Evolutionary conservation across 2,113 vertebrate species (phyloP).

Genomic region (Gallinago paraguaiae): DNA sequence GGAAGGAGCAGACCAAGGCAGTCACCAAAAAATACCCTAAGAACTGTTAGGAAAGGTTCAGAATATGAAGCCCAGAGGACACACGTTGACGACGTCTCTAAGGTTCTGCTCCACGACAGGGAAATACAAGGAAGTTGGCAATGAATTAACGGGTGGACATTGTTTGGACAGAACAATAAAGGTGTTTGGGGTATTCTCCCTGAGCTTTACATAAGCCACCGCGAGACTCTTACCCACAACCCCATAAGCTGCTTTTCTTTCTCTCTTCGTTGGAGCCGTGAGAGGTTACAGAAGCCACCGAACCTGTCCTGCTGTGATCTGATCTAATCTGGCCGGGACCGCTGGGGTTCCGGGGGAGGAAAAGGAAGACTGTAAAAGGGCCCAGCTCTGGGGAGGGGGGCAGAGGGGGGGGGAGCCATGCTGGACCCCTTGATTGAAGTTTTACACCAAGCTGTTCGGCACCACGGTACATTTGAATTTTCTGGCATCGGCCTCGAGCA

Average conservation of each 20-base stretch:
- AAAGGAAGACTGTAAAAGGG: background rate
- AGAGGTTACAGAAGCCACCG: conserved; percentile 28
- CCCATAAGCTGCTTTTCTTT: conserved; percentile 56
- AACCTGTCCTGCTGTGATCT: conserved; percentile 27
- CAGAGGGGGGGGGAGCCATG: background rate
- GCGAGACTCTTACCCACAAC: conserved; percentile 26
- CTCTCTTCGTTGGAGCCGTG: conserved; percentile 6
- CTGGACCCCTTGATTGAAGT: accelerated
- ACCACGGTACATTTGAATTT: background rate
- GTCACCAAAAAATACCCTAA: background rate
- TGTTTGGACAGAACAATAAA: background rate
- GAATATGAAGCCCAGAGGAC: background rate
- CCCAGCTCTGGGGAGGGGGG: background rate
- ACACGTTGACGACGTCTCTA: accelerated
- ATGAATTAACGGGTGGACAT: background rate
- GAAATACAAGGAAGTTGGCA: background rate
- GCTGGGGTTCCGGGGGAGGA: background rate
- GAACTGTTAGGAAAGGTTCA: background rate
- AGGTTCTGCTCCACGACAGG: background rate
- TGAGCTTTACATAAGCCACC: conserved; percentile 1
- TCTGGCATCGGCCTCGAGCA: background rate
- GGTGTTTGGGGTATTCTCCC: background rate
- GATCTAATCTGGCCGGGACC: conserved; percentile 20
- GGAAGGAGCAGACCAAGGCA: background rate
- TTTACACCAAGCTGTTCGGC: background rate